Evolutionary conservation across 2,888 invertebrate species (phyloP).

Genomic region (Ceratothoa steindachneri): DNA sequence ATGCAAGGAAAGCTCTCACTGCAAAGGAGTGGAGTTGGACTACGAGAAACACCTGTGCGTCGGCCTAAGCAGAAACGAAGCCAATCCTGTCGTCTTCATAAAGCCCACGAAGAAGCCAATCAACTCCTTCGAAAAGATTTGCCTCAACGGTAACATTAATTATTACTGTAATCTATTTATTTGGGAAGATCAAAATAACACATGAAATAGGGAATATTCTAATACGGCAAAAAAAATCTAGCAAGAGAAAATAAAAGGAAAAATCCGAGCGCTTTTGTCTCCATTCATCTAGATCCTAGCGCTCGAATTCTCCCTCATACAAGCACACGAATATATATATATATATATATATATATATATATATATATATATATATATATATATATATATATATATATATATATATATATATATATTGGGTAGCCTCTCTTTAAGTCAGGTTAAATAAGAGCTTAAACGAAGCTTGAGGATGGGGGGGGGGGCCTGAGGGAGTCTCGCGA

Average conservation of each 20-base stretch:
- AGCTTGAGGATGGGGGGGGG: too few relatives aligned
- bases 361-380: slow-evolving; percentile 33
- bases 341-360: slow-evolving; percentile 34
- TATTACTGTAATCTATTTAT: not conserved
- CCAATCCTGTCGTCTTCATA: not conserved
- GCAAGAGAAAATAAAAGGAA: too few relatives aligned
- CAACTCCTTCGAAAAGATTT: slow-evolving; percentile 35
- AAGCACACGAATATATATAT: slow-evolving; percentile 27
- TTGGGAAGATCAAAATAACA: too few relatives aligned
- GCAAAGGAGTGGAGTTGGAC: slow-evolving; percentile 16
- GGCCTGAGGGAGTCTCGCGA: too few relatives aligned
- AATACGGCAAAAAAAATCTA: too few relatives aligned
- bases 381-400: slow-evolving; percentile 29
- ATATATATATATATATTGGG: slow-evolving; percentile 25
- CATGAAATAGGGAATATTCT: too few relatives aligned
- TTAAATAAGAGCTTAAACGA: too few relatives aligned
- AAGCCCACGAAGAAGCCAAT: slow-evolving; percentile 7
- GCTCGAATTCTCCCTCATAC: not conserved
- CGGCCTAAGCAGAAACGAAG: slow-evolving; percentile 3
- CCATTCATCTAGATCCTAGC: too few relatives aligned
- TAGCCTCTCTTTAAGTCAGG: too few relatives aligned
- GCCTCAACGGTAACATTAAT: slow-evolving; percentile 22
- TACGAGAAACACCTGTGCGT: not conserved
- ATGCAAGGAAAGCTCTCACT: not conserved
- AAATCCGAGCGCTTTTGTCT: too few relatives aligned